Conservation (phyloP, 2,113 vertebrate species). For the Barnardius zonarius region DNA sequence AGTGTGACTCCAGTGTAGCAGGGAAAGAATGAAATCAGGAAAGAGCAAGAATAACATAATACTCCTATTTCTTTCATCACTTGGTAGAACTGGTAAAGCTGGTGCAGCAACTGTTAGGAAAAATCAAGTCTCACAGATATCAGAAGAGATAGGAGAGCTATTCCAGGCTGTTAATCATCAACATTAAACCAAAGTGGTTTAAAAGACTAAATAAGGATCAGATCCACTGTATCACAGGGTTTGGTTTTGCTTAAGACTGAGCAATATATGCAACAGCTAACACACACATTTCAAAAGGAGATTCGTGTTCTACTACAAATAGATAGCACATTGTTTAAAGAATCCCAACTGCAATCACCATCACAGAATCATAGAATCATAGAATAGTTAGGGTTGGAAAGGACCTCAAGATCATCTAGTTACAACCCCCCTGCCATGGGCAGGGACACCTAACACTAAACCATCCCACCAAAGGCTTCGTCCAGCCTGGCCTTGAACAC, state of each 20-base stretch:
- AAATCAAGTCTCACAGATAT: not conserved
- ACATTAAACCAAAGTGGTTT: not conserved
- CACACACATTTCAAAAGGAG: not conserved
- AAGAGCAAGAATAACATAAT: not conserved
- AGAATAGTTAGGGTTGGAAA: no score
- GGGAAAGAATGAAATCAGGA: not conserved
- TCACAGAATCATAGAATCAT: no score
- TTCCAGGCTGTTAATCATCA: not conserved
- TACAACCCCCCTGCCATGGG: no score
- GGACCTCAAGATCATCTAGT: no score
- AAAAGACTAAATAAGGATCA: not conserved
- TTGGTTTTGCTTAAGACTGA: not conserved
- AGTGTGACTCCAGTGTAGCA: not conserved
- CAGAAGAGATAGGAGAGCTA: not conserved
- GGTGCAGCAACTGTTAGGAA: not conserved
- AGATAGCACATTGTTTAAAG: not conserved
- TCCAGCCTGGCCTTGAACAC: no score
- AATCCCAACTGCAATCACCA: not conserved
- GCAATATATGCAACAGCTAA: not conserved
- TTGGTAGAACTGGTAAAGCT: not conserved
- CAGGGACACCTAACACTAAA: no score
- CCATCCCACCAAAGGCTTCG: no score
- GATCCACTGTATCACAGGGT: not conserved
- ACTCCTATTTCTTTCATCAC: not conserved
- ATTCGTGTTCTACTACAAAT: not conserved